These are phyloP conservation scores for Macropus fuliginosus DNA, from an alignment of 2,797 vertebrate species.

Conservation along the genomic window DNA sequence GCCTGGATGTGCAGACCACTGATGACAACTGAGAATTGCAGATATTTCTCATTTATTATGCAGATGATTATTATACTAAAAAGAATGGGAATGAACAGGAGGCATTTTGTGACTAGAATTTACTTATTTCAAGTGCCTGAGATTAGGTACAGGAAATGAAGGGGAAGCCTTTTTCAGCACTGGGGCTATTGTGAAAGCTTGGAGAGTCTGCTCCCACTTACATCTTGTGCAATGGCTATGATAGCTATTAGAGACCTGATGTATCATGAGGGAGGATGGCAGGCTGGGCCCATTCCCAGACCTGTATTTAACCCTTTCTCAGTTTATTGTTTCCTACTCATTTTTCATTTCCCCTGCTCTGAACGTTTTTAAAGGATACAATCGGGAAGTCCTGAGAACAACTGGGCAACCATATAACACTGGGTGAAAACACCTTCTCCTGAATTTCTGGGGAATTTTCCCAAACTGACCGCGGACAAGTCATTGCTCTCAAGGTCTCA, in stretches of 20 bases:
- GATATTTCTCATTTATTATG: conserved; percentile 46
- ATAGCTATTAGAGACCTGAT: background rate
- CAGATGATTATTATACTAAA: background rate
- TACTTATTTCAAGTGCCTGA: conserved; percentile 29
- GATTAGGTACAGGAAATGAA: background rate
- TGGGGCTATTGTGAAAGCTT: background rate
- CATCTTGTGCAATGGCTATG: background rate
- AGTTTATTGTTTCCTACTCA: background rate
- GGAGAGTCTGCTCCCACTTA: background rate
- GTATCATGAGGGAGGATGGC: background rate
- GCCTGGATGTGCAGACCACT: background rate
- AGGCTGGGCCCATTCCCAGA: background rate
- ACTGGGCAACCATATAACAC: conserved; percentile 39
- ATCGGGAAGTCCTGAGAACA: conserved; percentile 44
- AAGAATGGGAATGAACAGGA: background rate
- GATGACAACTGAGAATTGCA: background rate
- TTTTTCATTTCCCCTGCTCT: conserved; percentile 49
- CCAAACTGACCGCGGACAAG: conserved; percentile 29
- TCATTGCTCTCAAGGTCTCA: background rate
- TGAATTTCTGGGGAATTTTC: conserved; percentile 57
- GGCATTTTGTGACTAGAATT: conserved; percentile 20
- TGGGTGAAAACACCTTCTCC: conserved; percentile 24
- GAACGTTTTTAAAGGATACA: conserved; percentile 50
- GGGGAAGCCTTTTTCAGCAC: background rate
- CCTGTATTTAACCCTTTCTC: conserved; percentile 52